phyloP scores from a whole-genome alignment of 2,888 invertebrate genomes.

The Tinea pellionella region DNA sequence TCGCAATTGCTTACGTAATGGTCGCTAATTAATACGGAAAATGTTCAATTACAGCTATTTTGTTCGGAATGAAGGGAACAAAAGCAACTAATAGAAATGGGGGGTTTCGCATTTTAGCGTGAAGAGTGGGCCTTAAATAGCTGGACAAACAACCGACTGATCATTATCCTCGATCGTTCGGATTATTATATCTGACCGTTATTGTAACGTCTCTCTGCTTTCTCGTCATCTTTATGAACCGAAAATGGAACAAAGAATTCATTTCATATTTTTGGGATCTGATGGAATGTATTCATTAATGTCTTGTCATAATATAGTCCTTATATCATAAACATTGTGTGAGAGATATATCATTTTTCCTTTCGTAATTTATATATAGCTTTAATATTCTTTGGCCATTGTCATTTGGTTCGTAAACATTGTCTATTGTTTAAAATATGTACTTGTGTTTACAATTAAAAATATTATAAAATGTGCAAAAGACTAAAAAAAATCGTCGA shows the following conservation, averaged over 20 bases:
- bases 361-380: too few relatives aligned
- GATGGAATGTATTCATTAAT: constrained; percentile 8
- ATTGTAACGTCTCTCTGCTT: background rate
- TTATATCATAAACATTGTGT: too few relatives aligned
- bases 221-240: background rate
- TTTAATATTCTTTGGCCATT: too few relatives aligned
- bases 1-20: background rate
- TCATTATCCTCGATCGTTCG: constrained; percentile 10
- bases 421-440: too few relatives aligned
- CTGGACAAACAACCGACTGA: constrained; percentile 11
- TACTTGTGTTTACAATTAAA: too few relatives aligned
- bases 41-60: background rate
- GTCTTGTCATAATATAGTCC: background rate
- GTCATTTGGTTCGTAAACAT: too few relatives aligned
- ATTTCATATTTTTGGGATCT: constrained; percentile 6
- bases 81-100: background rate
- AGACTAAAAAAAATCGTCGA: background rate
- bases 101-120: background rate
- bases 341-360: too few relatives aligned
- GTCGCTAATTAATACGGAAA: background rate
- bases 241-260: constrained; percentile 3
- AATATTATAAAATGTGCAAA: too few relatives aligned
- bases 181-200: constrained; percentile 12
- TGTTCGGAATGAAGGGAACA: constrained; percentile 1
- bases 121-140: constrained; percentile 9